A percentile compares a stretch with the other conserved stretches of the same genome.
phyloP scores from a whole-genome alignment of 2,888 invertebrate genomes.

The Lasioglossum marginatum region DNA sequence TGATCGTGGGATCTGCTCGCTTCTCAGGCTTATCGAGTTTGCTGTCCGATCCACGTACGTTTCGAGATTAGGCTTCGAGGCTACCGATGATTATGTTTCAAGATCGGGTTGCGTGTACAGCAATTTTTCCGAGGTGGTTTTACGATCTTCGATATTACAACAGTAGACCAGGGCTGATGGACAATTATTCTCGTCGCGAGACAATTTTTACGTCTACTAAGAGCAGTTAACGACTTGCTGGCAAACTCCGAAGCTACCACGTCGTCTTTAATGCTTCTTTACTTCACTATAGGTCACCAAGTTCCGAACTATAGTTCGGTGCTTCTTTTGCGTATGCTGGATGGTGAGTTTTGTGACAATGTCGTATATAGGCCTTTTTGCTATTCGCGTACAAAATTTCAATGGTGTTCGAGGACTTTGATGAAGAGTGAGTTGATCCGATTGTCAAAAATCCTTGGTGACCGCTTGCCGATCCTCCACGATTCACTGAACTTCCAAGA shows the following conservation, averaged over 20 bases:
- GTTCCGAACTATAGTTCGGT: background rate
- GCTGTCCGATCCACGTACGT: background rate
- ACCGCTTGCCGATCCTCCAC: background rate
- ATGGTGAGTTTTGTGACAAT: slow-evolving; percentile 8
- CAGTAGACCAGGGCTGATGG: background rate
- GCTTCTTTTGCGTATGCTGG: background rate
- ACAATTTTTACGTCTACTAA: background rate
- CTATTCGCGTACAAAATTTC: slow-evolving; percentile 40
- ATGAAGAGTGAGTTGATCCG: background rate
- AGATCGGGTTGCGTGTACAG: background rate
- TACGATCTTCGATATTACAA: background rate
- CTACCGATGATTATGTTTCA: background rate
- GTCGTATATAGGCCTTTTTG: slow-evolving; percentile 41
- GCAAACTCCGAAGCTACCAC: background rate
- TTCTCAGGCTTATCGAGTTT: background rate
- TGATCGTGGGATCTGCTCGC: background rate
- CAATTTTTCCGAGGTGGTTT: background rate
- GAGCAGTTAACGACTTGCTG: background rate
- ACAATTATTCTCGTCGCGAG: background rate
- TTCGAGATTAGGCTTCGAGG: background rate
- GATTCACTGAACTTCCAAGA: background rate
- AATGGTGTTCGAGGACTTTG: background rate
- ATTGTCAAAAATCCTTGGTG: background rate
- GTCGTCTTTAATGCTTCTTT: background rate
- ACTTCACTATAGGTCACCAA: background rate